Base-by-base conservation (phyloP, 2,797 vertebrate genomes). In the Mus caroli region DNA sequence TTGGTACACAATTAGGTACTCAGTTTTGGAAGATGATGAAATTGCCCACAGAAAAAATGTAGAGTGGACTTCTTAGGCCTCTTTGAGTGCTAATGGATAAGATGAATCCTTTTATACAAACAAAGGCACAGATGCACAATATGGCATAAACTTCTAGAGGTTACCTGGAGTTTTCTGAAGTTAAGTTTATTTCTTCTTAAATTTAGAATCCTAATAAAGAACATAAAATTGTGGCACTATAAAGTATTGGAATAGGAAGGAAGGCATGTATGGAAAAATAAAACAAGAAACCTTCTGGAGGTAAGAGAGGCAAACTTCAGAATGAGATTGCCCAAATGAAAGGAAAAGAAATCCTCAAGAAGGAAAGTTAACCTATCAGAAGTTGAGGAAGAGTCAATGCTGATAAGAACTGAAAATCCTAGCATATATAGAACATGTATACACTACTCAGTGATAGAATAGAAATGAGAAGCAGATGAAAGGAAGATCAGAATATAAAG, bases 21-120 rank as follows among this genome's bases (percentile, higher is more conserved):
- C 50, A 71, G 20, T 64, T 26, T 46, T 87, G 67, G 3, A 78
- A 13, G 78, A 89, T 79, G n/a, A 91, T 79, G 8, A 92, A 90
- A 50, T 94, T 95, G n/a, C 6, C 31, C 56, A 94, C 82, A 73
- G 52, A 78, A 31, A 46, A 90, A 82, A 58, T 75, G 11, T 86
- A n/a, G 28, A 86, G 34, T 24, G 89, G 19, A 13, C 15, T 80
- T 91, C n/a, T 91, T 88, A 92, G 50, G 62, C 11, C 0, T 7
- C 50, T 95, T 91, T 88, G 62, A 92, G 95, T 93, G 93, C 14
- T 67, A 89, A 67, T 95, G 80, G 79, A 79, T 89, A n/a, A 60
- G n/a, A 40, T 64, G 14, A 75, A 79, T n/a, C 0, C 17, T 76
- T 76, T 93, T 34, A 46, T 19, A 24, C 77, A 94, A 92, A 34